Evolutionary conservation across 2,888 invertebrate genomes (phyloP).

Genomic region (Pachydiplax longipennis): DNA sequence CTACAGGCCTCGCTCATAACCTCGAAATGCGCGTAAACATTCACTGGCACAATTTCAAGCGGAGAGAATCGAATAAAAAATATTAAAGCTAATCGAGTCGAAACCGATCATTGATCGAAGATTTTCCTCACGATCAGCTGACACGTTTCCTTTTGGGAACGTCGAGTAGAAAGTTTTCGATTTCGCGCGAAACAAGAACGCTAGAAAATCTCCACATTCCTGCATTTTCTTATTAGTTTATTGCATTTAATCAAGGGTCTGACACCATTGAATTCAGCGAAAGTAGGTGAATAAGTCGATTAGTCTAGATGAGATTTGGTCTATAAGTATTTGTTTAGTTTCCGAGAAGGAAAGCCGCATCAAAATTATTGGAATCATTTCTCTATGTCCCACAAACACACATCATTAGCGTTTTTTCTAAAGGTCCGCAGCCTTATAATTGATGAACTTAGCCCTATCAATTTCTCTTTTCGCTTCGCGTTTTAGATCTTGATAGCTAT

Average conservation of each 20-base stretch:
- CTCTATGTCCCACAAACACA: no score
- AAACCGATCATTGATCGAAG: background rate
- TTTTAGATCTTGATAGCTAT: no score
- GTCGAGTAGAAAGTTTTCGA: background rate
- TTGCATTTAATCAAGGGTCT: background rate
- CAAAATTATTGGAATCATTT: no score
- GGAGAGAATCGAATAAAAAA: background rate
- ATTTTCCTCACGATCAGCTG: background rate
- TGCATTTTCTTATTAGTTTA: background rate
- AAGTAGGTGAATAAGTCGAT: no score
- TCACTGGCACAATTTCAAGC: background rate
- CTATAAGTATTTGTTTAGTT: no score
- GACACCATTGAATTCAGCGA: no score
- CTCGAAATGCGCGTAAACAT: background rate
- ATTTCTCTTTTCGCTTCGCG: no score
- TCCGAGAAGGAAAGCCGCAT: no score
- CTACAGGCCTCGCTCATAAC: background rate
- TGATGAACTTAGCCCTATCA: no score
- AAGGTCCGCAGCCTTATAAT: no score
- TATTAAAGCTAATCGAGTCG: background rate
- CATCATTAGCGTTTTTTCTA: no score
- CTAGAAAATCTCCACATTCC: background rate
- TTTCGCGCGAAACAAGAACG: background rate
- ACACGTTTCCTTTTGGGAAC: background rate
- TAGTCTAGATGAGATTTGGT: no score